phyloP scores from a whole-genome alignment of 2,888 invertebrate genomes.

The Hyalella azteca region DNA sequence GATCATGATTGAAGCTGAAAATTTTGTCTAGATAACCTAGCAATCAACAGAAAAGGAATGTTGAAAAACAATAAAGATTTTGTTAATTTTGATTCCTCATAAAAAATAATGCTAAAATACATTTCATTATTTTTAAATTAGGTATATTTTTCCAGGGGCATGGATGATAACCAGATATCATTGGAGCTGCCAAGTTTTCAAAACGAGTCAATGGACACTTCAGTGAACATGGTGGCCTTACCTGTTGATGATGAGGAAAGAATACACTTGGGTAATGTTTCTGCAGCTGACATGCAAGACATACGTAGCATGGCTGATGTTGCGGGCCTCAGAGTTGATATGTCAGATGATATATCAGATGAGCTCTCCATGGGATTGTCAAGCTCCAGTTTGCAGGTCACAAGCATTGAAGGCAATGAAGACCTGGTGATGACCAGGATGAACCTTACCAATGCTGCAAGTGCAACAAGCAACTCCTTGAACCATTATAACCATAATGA shows the following conservation, averaged over 20 bases:
- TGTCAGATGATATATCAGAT: constrained; percentile 26
- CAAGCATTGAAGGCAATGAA: not conserved
- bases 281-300: not conserved
- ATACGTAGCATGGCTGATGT: constrained; percentile 6
- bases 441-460: not conserved
- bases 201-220: not conserved
- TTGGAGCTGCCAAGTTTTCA: not conserved
- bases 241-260: constrained; percentile 11
- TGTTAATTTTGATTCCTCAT: too few species aligned
- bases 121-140: too few species aligned
- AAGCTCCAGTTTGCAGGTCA: not conserved
- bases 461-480: not conserved
- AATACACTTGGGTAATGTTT: constrained; percentile 6
- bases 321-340: constrained; percentile 10
- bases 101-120: too few species aligned
- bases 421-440: constrained; percentile 16
- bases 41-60: too few species aligned
- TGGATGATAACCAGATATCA: constrained; percentile 24
- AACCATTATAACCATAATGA: constrained; percentile 11
- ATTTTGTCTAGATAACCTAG: too few species aligned
- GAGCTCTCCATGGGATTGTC: constrained; percentile 4
- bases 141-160: not conserved
- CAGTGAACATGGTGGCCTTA: not conserved
- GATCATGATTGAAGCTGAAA: too few species aligned
- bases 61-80: too few species aligned